Evolutionary conservation across 2,888 invertebrate species (phyloP).

Genomic region (Tiliacea citrago): DNA sequence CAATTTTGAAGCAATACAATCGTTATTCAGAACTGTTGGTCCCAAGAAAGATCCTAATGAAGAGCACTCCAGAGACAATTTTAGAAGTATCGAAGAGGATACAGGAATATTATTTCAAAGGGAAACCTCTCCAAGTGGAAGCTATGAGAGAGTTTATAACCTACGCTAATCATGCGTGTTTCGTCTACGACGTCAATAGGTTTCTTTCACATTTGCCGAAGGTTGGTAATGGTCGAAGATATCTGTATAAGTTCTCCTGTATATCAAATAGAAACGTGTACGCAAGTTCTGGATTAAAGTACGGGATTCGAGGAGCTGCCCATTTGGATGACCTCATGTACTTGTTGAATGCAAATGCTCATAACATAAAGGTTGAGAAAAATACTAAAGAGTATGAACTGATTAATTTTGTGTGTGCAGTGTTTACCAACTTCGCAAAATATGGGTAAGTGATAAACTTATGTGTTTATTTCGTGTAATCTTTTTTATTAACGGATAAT

Average conservation of each 20-base stretch:
- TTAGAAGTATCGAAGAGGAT: conserved; percentile 73
- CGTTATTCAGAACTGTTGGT: conserved; percentile 73
- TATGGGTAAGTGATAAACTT: background rate
- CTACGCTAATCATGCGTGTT: conserved; percentile 64
- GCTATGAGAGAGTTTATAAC: conserved; percentile 69
- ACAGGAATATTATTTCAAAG: conserved; percentile 73
- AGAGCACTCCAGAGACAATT: conserved; percentile 62
- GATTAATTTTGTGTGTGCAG: conserved; percentile 72
- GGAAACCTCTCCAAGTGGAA: conserved; percentile 62
- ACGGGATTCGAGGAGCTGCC: conserved; percentile 73
- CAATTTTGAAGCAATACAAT: conserved; percentile 58
- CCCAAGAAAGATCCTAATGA: conserved; percentile 72
- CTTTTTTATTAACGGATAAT: background rate
- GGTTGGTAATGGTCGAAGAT: conserved; percentile 41
- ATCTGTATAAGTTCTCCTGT: conserved; percentile 68
- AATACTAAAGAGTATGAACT: conserved; percentile 72
- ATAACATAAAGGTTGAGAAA: conserved; percentile 71
- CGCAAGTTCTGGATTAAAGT: conserved; percentile 67
- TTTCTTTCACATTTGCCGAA: conserved; percentile 52
- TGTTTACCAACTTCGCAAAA: conserved; percentile 80
- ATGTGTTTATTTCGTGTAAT: background rate
- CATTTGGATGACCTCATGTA: conserved; percentile 81
- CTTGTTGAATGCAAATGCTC: conserved; percentile 73
- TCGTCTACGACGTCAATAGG: conserved; percentile 66
- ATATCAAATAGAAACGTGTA: conserved; percentile 75